phyloP scores from a whole-genome alignment of 2,113 vertebrate genomes.

The Zosterops borbonicus region DNA sequence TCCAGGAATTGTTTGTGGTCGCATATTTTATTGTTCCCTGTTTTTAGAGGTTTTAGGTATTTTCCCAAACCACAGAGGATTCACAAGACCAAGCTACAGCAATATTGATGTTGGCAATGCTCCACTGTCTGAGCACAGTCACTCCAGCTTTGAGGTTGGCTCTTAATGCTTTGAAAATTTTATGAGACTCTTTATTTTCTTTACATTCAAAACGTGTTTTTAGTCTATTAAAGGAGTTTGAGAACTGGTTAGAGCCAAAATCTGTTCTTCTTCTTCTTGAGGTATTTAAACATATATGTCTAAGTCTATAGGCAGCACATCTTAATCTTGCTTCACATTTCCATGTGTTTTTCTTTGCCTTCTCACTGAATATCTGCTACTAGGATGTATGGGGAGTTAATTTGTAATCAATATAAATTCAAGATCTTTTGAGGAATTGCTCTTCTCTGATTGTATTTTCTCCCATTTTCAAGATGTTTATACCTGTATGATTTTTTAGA shows the following conservation, averaged over 20 bases:
- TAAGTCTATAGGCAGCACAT: neutral
- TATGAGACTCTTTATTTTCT: neutral
- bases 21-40: neutral
- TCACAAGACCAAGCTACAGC: neutral
- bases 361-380: neutral
- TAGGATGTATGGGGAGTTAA: accelerated
- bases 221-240: neutral
- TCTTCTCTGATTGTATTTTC: neutral
- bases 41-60: neutral
- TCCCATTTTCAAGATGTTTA: neutral
- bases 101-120: neutral
- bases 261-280: neutral
- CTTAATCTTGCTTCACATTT: neutral
- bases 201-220: neutral
- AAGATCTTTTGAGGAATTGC: neutral
- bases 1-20: neutral
- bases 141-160: neutral
- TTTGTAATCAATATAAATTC: neutral
- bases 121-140: neutral
- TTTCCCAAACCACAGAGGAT: neutral
- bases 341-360: neutral
- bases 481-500: neutral
- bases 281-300: too few relatives aligned
- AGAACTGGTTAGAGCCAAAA: neutral
- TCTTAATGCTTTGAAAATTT: neutral